Conservation (phyloP, 2,888 invertebrate species). For the Apotomis betuletana region DNA sequence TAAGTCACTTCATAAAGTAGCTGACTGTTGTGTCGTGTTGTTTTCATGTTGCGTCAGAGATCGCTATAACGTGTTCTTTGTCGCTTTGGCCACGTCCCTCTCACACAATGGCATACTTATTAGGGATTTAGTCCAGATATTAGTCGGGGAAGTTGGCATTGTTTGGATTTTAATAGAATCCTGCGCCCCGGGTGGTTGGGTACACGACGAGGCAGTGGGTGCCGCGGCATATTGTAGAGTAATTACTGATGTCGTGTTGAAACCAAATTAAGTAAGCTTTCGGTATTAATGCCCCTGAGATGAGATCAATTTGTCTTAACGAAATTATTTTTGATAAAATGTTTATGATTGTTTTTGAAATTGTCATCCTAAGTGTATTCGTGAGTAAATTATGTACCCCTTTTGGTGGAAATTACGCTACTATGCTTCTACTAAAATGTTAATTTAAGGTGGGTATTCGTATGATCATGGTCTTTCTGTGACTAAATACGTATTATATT, state of each 20-base stretch:
- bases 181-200: constrained; percentile 76
- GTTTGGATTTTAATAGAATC: constrained; percentile 83
- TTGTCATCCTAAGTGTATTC: not conserved
- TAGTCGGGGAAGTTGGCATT: constrained; percentile 82
- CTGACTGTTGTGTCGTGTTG: constrained; percentile 39
- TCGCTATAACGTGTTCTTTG: constrained; percentile 83
- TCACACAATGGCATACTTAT: constrained; percentile 84
- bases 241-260: constrained; percentile 39
- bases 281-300: constrained; percentile 28
- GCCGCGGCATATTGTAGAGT: constrained; percentile 48
- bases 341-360: constrained; percentile 20
- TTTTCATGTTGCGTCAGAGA: constrained; percentile 56
- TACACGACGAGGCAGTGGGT: constrained; percentile 60
- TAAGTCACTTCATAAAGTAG: constrained; percentile 10
- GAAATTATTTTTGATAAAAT: constrained; percentile 16
- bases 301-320: constrained; percentile 30
- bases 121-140: constrained; percentile 84
- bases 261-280: constrained; percentile 34
- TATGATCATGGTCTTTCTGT: no score
- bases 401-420: not conserved
- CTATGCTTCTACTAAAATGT: not conserved
- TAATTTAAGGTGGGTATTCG: not conserved
- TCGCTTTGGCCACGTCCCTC: constrained; percentile 80
- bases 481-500: not conserved
- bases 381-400: not conserved